Base-by-base conservation (phyloP, 2,797 vertebrate species). In the Clarias pachynema region DNA sequence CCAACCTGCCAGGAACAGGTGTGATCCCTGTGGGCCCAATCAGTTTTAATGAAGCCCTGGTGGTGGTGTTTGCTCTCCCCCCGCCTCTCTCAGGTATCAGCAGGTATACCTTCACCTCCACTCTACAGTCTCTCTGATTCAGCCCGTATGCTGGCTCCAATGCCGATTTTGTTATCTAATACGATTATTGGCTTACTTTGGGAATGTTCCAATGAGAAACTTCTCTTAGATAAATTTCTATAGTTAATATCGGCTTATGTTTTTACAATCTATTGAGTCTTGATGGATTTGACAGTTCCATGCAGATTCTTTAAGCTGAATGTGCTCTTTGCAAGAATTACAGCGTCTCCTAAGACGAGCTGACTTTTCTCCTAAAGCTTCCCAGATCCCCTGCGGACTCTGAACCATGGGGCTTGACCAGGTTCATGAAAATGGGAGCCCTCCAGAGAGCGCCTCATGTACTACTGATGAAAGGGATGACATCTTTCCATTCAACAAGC, bases 11-110 rank as follows among this genome's bases (percentile, higher is more conserved):
- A 93, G 90, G 92, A 93, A 92, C 94, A 95, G 94, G 93, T 95
- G 93, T 94, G 92, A 89, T 93, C 95, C 92, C 94, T 2, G 57
- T 82, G 91, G 95, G 92, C 90, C 93, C 92, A 95, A 96, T 95
- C 95, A 95, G 93, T 95, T 95, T 95, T 96, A 96, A 96, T 96
- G 95, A 96, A 96, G 93, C 95, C 95, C 95, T 91, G 87, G 94
- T 93, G 86, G 88, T 89, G 86, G 88, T 89, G 91, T 85, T 86
- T 86, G 83, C 87, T 84, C 83, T 70, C 79, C 74, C 78, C 56
- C 75, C 10, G 44, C 44, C 63, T 85, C 89, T 86, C 89, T 85
- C 85, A 88, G 89, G 88, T 88, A 89, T 88, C 87, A 87, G 84
- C 87, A 88, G 86, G 80, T 87, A 84, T 80, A 87, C 83, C 82